A percentile compares a stretch with the other conserved stretches of the same genome.
phyloP scores from a whole-genome alignment of 2,113 vertebrate genomes.

The Tenrec ecaudatus region DNA sequence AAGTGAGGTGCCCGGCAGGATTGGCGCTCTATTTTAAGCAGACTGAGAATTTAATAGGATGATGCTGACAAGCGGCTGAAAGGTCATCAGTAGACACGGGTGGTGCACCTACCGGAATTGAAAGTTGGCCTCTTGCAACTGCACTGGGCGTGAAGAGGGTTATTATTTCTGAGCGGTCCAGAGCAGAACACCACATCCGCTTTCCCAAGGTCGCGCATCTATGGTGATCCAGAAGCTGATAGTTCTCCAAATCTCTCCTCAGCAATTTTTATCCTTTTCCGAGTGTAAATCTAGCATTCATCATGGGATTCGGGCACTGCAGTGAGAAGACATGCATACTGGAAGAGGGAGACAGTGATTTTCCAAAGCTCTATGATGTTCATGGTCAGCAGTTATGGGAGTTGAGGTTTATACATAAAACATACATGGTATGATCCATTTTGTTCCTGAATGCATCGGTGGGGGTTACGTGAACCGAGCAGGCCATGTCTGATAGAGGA shows the following conservation, averaged over 20 bases:
- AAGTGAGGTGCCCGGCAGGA: constrained; percentile 76
- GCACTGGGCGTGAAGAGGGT: not conserved
- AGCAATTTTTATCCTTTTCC: not conserved
- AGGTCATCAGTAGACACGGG: constrained; percentile 74
- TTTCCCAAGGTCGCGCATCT: not conserved
- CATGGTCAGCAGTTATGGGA: constrained; percentile 8
- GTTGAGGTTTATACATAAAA: constrained; percentile 62
- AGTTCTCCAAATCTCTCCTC: constrained; percentile 34
- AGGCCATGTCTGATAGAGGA: constrained; percentile 6
- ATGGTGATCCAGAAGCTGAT: not conserved
- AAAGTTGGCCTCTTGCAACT: constrained; percentile 45
- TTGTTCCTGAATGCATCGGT: constrained; percentile 59
- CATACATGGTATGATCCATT: constrained; percentile 49
- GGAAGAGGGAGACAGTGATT: not conserved
- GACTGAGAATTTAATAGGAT: constrained; percentile 75
- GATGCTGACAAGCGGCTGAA: constrained; percentile 68
- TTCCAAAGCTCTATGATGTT: not conserved
- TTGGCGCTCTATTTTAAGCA: constrained; percentile 83
- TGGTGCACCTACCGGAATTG: constrained; percentile 60
- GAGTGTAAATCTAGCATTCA: constrained; percentile 15
- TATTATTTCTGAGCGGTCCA: constrained; percentile 13
- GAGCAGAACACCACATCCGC: not conserved
- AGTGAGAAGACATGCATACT: not conserved
- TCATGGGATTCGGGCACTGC: not conserved
- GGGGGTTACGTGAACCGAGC: constrained; percentile 11